These are phyloP conservation scores for Squalus acanthias DNA, from an alignment of 2,797 vertebrate species.

Conservation along the genomic window DNA sequence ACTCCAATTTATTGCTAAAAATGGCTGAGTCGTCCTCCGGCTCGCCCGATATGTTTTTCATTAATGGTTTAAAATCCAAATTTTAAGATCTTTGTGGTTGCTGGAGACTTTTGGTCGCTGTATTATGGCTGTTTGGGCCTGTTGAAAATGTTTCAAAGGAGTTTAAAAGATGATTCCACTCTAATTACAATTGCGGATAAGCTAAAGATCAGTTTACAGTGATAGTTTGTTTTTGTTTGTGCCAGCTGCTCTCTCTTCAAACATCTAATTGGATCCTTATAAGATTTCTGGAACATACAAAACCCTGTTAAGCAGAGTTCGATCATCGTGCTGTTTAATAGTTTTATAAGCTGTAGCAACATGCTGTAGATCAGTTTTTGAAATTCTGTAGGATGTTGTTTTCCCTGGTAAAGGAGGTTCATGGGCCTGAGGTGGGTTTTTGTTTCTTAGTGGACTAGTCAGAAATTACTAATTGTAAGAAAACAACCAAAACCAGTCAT, in stretches of 20 bases:
- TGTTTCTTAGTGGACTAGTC: neutral
- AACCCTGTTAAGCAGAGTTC: neutral
- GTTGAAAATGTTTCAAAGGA: neutral
- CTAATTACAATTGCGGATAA: neutral
- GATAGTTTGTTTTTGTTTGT: neutral
- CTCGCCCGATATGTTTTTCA: neutral
- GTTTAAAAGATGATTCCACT: neutral
- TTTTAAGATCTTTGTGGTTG: neutral
- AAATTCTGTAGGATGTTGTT: neutral
- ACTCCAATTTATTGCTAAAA: neutral
- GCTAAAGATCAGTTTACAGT: neutral
- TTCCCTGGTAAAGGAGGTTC: neutral
- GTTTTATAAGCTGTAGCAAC: neutral
- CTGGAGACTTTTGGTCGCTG: neutral
- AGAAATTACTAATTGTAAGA: neutral
- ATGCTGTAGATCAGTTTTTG: neutral
- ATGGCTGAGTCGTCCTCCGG: neutral
- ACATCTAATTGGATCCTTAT: neutral
- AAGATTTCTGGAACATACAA: neutral
- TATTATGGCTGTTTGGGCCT: neutral
- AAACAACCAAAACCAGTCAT: neutral
- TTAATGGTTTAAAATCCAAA: neutral
- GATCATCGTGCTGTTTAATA: neutral
- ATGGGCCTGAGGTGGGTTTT: neutral
- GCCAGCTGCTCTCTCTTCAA: neutral